phyloP scores from a whole-genome alignment of 2,888 invertebrate genomes.

The Actias luna region DNA sequence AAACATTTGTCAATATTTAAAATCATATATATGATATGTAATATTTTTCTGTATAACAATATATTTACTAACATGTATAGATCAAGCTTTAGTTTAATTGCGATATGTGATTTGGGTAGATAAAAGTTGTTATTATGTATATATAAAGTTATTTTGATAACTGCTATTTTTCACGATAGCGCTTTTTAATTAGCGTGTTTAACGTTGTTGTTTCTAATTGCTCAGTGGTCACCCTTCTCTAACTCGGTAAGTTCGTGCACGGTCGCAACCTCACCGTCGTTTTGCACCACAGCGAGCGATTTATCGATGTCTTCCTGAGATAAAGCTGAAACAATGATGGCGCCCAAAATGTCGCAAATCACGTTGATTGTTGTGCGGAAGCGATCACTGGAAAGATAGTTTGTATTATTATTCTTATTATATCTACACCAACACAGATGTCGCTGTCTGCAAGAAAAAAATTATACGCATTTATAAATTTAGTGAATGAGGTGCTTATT shows the following conservation, averaged over 20 bases:
- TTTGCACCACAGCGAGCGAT: constrained; percentile 56
- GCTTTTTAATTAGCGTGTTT: neutral
- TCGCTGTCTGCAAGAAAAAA: too few species aligned
- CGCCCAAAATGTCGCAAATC: constrained; percentile 96
- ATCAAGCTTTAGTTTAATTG: neutral
- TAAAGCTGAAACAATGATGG: constrained; percentile 93
- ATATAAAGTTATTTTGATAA: neutral
- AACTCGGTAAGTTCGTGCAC: constrained; percentile 86
- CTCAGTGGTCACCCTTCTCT: constrained; percentile 73
- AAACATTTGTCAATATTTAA: neutral
- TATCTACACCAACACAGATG: too few species aligned
- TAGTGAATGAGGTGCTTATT: too few species aligned
- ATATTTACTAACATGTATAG: neutral
- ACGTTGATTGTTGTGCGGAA: constrained; percentile 96
- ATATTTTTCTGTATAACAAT: constrained; percentile 19
- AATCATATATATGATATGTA: neutral
- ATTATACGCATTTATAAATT: too few species aligned
- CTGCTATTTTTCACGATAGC: neutral
- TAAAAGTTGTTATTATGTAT: neutral
- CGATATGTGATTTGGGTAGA: neutral
- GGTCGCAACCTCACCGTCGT: constrained; percentile 72
- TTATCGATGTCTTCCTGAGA: constrained; percentile 86
- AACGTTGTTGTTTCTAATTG: constrained; percentile 6
- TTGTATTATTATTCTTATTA: neutral
- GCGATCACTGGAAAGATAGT: constrained; percentile 84